phyloP scores from a whole-genome alignment of 2,797 vertebrate genomes.

The Diceros bicornis region DNA sequence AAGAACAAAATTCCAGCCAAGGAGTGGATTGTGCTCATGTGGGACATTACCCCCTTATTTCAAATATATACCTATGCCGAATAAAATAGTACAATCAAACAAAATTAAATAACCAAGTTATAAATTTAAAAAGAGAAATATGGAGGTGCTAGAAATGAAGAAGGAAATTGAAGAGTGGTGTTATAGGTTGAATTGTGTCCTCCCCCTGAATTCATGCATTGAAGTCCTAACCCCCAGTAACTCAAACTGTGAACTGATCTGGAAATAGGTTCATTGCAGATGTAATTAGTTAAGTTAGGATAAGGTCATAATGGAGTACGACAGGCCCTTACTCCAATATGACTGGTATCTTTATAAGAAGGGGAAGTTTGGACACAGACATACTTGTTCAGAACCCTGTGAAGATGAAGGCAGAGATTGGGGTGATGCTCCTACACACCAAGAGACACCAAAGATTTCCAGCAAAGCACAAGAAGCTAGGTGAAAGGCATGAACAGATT shows the following conservation, averaged over 20 bases:
- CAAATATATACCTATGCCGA: not conserved
- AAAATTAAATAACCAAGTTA: slow-evolving; percentile 16
- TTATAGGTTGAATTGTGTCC: not conserved
- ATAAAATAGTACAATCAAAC: not conserved
- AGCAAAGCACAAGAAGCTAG: not conserved
- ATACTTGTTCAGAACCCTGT: not conserved
- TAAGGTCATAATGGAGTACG: not conserved
- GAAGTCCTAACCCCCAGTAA: not conserved
- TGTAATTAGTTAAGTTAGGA: slow-evolving; percentile 9
- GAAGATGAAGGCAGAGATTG: not conserved
- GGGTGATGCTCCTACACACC: not conserved
- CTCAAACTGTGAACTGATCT: not conserved
- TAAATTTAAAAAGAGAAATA: slow-evolving; percentile 24
- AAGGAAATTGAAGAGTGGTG: not conserved
- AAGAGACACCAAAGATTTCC: not conserved
- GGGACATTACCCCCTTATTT: not conserved
- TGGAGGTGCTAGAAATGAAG: slow-evolving; percentile 2
- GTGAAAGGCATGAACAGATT: not conserved
- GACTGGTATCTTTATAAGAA: not conserved
- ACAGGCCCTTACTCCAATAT: not conserved
- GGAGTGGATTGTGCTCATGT: not conserved
- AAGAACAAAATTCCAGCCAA: not conserved
- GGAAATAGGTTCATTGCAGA: not conserved
- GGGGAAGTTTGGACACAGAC: not conserved
- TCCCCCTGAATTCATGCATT: not conserved